Evolutionary conservation across 2,797 vertebrate genomes (phyloP).

Genomic region (Hephaestus fuliginosus): DNA sequence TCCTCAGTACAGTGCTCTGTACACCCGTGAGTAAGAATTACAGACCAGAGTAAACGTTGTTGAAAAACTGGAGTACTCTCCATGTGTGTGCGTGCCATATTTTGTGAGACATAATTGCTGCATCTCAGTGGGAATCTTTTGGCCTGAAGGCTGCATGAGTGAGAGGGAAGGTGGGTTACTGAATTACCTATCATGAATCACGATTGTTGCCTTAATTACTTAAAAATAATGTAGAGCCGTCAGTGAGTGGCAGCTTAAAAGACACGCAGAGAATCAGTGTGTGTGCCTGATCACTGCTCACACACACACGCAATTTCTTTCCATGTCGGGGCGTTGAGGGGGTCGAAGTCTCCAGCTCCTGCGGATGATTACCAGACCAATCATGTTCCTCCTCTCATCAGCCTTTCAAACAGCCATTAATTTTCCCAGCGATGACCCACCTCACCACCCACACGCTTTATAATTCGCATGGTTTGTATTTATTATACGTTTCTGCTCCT

Average conservation of each 20-base stretch:
- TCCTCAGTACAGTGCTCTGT: background rate
- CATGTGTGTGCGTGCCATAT: background rate
- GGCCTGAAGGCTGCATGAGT: conserved; percentile 23
- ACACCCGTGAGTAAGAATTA: background rate
- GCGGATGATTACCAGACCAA: conserved; percentile 53
- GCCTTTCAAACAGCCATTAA: conserved; percentile 47
- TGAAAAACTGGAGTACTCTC: background rate
- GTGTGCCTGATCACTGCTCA: background rate
- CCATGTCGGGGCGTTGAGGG: conserved; percentile 22
- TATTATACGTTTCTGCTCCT: conserved; percentile 17
- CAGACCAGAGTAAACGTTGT: background rate
- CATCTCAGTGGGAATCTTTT: conserved; percentile 39
- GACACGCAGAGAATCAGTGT: background rate
- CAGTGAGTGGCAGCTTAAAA: conserved; percentile 14
- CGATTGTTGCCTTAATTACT: conserved; percentile 39
- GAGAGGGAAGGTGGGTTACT: conserved; percentile 24
- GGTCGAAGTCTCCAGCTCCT: conserved; percentile 24
- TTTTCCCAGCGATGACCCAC: conserved; percentile 44
- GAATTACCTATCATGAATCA: conserved; percentile 21
- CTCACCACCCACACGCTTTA: conserved; percentile 26
- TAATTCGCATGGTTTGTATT: conserved; percentile 35
- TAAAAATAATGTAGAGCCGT: conserved; percentile 17
- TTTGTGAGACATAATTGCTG: conserved; percentile 14
- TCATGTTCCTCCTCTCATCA: conserved; percentile 52
- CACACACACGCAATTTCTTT: conserved; percentile 28